Evolutionary conservation across 2,113 vertebrate genomes (phyloP).

Genomic region (Xiphophorus maculatus): DNA sequence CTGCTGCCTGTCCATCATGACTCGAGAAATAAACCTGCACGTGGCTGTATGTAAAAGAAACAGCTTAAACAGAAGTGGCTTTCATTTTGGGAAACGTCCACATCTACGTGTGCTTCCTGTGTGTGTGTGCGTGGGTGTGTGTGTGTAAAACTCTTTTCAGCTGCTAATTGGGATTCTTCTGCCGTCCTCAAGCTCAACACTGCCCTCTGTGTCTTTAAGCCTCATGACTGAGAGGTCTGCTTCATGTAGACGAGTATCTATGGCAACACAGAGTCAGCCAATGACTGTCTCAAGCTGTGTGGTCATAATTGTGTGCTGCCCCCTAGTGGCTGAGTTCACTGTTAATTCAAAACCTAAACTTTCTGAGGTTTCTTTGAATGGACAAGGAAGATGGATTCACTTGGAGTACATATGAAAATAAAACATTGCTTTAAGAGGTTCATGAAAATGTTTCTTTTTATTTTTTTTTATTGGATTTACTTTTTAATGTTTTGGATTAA

Average conservation of each 20-base stretch:
- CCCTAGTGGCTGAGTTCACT: constrained; percentile 60
- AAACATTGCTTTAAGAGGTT: too few relatives aligned
- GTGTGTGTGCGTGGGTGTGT: constrained; percentile 16
- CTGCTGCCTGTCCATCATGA: constrained; percentile 56
- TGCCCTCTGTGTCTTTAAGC: constrained; percentile 75
- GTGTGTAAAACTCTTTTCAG: constrained; percentile 45
- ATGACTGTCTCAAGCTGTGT: constrained; percentile 33
- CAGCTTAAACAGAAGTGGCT: constrained; percentile 10
- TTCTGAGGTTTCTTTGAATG: background rate
- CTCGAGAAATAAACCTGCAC: constrained; percentile 26
- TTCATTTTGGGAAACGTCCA: constrained; percentile 20
- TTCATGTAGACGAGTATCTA: constrained; percentile 65
- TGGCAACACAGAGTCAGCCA: constrained; percentile 66
- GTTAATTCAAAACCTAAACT: background rate
- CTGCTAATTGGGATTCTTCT: constrained; percentile 74
- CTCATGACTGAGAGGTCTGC: constrained; percentile 50
- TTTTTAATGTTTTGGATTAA: too few relatives aligned
- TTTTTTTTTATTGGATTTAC: too few relatives aligned
- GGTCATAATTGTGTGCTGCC: constrained; percentile 66
- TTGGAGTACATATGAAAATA: background rate
- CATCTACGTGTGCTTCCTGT: constrained; percentile 29
- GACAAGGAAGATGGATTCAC: constrained; percentile 9
- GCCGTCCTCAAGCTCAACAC: constrained; percentile 70
- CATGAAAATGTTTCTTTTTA: too few relatives aligned
- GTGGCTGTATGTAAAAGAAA: constrained; percentile 24